These are phyloP conservation scores for Corydoras maculifer DNA, from an alignment of 2,113 vertebrate species.

Conservation along the genomic window DNA sequence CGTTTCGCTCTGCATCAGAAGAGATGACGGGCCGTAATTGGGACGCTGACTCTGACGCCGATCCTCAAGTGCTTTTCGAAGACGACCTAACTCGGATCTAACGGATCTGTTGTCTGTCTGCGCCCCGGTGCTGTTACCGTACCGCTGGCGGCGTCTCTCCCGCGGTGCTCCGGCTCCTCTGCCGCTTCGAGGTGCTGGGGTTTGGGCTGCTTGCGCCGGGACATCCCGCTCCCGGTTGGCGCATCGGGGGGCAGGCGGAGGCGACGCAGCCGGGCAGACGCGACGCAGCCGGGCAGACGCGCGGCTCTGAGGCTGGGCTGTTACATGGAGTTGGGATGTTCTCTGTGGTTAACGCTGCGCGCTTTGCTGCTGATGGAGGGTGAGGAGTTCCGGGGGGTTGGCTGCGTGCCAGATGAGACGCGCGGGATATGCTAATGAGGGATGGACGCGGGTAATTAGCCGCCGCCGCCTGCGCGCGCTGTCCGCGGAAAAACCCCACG, in stretches of 20 bases:
- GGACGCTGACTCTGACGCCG: too few relatives aligned
- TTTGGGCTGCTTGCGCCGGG: neutral
- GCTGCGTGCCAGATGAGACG: conserved; percentile 77
- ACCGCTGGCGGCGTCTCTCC: too few relatives aligned
- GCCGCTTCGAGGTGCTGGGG: too few relatives aligned
- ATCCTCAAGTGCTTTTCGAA: too few relatives aligned
- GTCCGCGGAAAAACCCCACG: conserved; percentile 29
- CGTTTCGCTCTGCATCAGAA: too few relatives aligned
- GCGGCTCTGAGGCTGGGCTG: conserved; percentile 57
- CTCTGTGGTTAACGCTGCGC: conserved; percentile 67
- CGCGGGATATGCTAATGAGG: conserved; percentile 86
- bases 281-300: neutral
- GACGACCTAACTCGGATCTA: too few relatives aligned
- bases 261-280: too few relatives aligned
- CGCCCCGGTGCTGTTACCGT: too few relatives aligned
- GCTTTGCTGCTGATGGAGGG: conserved; percentile 79
- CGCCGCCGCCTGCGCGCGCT: conserved; percentile 62
- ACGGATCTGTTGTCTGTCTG: too few relatives aligned
- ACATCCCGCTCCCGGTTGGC: neutral
- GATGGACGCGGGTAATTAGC: conserved; percentile 77
- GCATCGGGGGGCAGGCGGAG: neutral
- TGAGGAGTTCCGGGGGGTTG: conserved; percentile 50
- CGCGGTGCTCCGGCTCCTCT: too few relatives aligned
- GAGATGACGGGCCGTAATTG: too few relatives aligned
- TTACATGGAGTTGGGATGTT: conserved; percentile 56